phyloP scores from a whole-genome alignment of 2,888 invertebrate species.

The Phaonia tiefii region DNA sequence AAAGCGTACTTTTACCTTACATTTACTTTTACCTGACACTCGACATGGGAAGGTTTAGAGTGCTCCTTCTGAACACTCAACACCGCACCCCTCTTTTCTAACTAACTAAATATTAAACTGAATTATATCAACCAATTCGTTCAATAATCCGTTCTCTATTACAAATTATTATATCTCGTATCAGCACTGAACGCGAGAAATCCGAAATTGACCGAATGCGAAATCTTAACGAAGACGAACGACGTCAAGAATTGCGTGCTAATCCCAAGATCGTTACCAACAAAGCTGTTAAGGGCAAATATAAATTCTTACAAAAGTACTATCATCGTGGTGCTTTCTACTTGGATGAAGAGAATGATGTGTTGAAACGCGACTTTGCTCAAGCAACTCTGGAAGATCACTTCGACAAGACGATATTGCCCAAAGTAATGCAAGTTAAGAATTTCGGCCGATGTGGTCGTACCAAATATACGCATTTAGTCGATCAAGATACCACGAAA shows the following conservation, averaged over 20 bases:
- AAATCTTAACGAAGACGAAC: conserved; percentile 97
- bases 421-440: conserved; percentile 99
- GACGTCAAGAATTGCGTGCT: conserved; percentile 91
- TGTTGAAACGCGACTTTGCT: conserved; percentile 95
- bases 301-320: conserved; percentile 99
- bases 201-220: conserved; percentile 94
- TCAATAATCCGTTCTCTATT: too few species aligned
- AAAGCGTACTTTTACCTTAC: too few species aligned
- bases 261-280: conserved; percentile 97
- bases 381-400: conserved; percentile 98
- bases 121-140: too few species aligned
- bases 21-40: too few species aligned
- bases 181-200: conserved; percentile 91
- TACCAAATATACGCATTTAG: conserved; percentile 99
- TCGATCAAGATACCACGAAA: conserved; percentile 99
- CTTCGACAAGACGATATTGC: conserved; percentile 98
- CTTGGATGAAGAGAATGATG: conserved; percentile 94
- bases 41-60: too few species aligned
- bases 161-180: conserved; percentile 71
- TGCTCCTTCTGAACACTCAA: too few species aligned
- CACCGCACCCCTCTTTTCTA: too few species aligned
- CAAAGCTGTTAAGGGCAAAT: conserved; percentile 97
- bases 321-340: conserved; percentile 99
- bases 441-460: conserved; percentile 99
- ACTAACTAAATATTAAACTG: too few species aligned